Base-by-base conservation (phyloP, 2,797 vertebrate species). In the Microctenopoma lineatum region DNA sequence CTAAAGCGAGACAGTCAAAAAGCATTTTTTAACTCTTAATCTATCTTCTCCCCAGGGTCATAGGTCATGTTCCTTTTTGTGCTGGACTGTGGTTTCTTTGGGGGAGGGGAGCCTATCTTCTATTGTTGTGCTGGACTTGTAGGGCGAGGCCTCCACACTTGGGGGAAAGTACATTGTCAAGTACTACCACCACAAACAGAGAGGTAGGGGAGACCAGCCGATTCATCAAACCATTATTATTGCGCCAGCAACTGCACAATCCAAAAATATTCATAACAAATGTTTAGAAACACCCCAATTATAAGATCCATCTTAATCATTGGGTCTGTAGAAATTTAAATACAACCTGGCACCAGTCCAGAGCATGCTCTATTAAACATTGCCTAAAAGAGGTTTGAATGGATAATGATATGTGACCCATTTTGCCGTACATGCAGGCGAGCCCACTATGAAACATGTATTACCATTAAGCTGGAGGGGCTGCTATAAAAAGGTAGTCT, bases 51-150 rank as follows among this genome's bases (percentile, higher is more conserved):
- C 57, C 38, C 12, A n/a, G 84, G 87, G 90, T 91, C 90, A 90
- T 50, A 91, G 87, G 88, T 90, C 86, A 87, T 44, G 70, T 70
- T 80, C 70, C 80, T 62, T 58, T 87, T 92, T 87, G 85, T 88
- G 85, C 59, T 56, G 71, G 79, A 46, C 81, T 81, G 66, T 81
- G 82, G 77, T 89, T 84, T 79, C 85, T 76, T 77, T 66, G 75
- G 88, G 87, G 88, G 83, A 76, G 79, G 90, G 86, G 77, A 72
- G 78, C 69, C 69, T 75, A 70, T 87, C 85, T 88, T 84, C 81
- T 86, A 90, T 92, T 92, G 91, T 92, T 90, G 86, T 75, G 54
- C 66, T 18, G 75, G 89, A 89, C 79, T 89, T 79, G 73, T 80
- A 73, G 87, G 90, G 91, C 69, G 77, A 92, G 89, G 87, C 80